phyloP scores from a whole-genome alignment of 2,888 invertebrate genomes.

The Spatulosminthurus flaviceps region DNA sequence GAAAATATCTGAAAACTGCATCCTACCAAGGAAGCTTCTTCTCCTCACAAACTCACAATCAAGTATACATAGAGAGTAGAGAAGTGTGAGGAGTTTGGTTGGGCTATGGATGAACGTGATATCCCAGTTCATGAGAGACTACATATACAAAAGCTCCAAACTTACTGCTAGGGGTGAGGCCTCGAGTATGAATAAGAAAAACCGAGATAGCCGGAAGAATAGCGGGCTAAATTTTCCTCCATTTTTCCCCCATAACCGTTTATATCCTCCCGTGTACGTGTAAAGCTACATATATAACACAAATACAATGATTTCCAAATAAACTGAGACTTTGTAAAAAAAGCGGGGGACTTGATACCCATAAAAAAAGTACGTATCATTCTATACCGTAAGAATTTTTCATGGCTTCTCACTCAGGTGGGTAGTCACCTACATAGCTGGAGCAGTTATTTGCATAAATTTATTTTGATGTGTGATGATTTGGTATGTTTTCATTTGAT shows the following conservation, averaged over 20 bases:
- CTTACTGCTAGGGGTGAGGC: neutral
- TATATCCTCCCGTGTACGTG: too few relatives aligned
- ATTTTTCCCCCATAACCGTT: too few relatives aligned
- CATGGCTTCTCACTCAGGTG: neutral
- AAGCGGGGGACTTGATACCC: neutral
- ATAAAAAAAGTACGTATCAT: constrained; percentile 11
- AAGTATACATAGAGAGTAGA: neutral
- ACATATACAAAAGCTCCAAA: neutral
- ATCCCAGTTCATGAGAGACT: neutral
- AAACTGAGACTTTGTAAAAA: neutral
- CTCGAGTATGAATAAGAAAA: constrained; percentile 1
- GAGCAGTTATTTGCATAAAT: neutral
- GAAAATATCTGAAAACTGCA: constrained; percentile 25
- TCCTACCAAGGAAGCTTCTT: too few relatives aligned
- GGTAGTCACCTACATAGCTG: neutral
- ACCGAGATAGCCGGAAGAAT: constrained; percentile 7
- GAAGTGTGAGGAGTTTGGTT: neutral
- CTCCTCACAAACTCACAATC: too few relatives aligned
- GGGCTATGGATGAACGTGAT: too few relatives aligned
- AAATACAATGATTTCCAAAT: neutral
- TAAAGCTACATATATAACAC: too few relatives aligned
- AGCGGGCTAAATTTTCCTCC: neutral
- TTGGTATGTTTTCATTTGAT: constrained; percentile 34
- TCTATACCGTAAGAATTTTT: neutral
- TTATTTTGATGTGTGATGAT: constrained; percentile 18